Conservation (phyloP, 2,888 invertebrate species). For the Meteorus cinctellus region DNA sequence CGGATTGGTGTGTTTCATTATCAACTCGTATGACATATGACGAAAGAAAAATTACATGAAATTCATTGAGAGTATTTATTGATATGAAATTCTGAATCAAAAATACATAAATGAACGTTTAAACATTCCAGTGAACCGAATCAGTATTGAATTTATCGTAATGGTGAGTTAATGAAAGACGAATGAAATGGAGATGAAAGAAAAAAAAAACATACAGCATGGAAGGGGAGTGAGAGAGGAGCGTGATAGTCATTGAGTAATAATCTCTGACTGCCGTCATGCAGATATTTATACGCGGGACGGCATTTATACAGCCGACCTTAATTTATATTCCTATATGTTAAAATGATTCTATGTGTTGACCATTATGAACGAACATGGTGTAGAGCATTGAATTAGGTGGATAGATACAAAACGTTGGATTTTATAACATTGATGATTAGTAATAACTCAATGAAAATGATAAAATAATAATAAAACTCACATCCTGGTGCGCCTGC, state of each 20-base stretch:
- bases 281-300: slow-evolving; percentile 38
- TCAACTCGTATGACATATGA: too few relatives aligned
- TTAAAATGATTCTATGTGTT: slow-evolving; percentile 23
- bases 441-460: slow-evolving; percentile 17
- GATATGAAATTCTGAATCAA: too few relatives aligned
- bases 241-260: slow-evolving; percentile 31
- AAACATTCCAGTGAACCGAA: too few relatives aligned
- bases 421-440: background rate
- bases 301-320: slow-evolving; percentile 24
- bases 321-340: slow-evolving; percentile 40
- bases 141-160: too few relatives aligned
- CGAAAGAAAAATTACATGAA: too few relatives aligned
- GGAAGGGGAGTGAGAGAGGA: background rate
- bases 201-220: slow-evolving; percentile 1
- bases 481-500: slow-evolving; percentile 88
- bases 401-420: background rate
- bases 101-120: too few relatives aligned
- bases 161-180: too few relatives aligned
- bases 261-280: slow-evolving; percentile 32
- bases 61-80: too few relatives aligned
- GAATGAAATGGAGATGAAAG: background rate
- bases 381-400: background rate
- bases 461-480: slow-evolving; percentile 72
- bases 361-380: slow-evolving; percentile 2
- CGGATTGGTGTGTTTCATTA: too few relatives aligned